Percentiles rank a stretch among this genome's conserved stretches.
phyloP scores from a whole-genome alignment of 2,113 vertebrate genomes.

The Athene noctua region DNA sequence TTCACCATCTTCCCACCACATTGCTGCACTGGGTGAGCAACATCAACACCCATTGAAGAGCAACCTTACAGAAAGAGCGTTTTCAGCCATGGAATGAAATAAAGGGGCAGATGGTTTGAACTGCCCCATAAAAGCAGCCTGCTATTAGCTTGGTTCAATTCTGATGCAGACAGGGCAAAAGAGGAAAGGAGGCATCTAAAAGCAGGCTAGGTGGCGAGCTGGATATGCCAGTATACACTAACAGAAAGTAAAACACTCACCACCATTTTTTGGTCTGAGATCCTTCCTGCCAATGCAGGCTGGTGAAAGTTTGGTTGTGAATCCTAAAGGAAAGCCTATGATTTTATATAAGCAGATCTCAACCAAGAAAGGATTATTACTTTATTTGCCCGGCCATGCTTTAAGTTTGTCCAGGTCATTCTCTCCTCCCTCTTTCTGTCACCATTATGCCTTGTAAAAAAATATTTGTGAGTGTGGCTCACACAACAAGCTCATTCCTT shows the following conservation, averaged over 20 bases:
- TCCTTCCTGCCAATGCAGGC: not conserved
- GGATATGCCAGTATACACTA: accelerated
- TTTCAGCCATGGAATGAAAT: not conserved
- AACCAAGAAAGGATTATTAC: not conserved
- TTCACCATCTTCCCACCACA: not conserved
- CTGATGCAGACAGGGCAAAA: not conserved
- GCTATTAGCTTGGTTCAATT: not conserved
- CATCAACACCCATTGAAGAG: not conserved
- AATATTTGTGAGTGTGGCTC: not conserved
- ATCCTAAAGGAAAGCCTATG: not conserved
- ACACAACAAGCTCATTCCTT: not conserved
- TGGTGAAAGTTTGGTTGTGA: not conserved
- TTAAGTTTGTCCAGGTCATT: not conserved
- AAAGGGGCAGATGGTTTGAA: not conserved
- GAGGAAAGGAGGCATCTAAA: not conserved
- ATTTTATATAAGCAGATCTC: not conserved
- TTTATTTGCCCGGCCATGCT: not conserved
- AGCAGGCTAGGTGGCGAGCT: not conserved
- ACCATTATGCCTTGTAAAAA: not conserved
- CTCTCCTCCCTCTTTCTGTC: not conserved
- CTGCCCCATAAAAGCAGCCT: not conserved
- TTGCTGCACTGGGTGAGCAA: not conserved
- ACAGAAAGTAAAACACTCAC: not conserved
- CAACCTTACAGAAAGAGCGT: not conserved
- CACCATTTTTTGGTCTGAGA: not conserved